Conservation (phyloP, 2,113 vertebrate genomes). For the Pteropus alecto region DNA sequence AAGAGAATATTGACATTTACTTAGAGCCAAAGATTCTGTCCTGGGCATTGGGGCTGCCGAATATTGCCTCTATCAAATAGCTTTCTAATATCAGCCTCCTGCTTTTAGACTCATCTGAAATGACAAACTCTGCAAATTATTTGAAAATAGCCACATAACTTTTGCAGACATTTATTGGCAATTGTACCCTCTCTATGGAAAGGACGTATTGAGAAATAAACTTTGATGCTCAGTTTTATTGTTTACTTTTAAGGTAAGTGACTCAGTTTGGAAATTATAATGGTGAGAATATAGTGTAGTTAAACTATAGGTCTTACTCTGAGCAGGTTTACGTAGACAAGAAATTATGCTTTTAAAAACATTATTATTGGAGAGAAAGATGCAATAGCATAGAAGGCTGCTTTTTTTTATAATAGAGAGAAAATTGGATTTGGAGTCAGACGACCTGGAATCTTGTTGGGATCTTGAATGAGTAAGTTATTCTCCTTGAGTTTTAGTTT, state of each 20-base stretch:
- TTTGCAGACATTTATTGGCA: slow-evolving; percentile 40
- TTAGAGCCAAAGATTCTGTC: background rate
- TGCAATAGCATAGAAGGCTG: background rate
- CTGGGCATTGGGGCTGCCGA: background rate
- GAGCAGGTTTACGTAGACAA: background rate
- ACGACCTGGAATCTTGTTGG: background rate
- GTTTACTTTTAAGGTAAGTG: slow-evolving; percentile 45
- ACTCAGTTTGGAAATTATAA: slow-evolving; percentile 19
- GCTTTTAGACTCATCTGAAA: slow-evolving; percentile 21
- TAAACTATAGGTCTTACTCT: background rate
- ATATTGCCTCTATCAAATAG: background rate
- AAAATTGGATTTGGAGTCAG: background rate
- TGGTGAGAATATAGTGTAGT: background rate
- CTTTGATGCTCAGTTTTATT: background rate
- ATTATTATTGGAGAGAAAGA: background rate
- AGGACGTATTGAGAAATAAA: slow-evolving; percentile 28
- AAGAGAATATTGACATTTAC: background rate
- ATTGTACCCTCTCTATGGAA: background rate
- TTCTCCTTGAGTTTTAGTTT: background rate
- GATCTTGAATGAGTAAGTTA: background rate
- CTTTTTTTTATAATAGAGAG: background rate
- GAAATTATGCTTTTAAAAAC: background rate
- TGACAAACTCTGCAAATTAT: background rate
- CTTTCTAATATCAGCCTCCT: background rate
- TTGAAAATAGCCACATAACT: slow-evolving; percentile 45